Evolutionary conservation across 2,113 vertebrate species (phyloP).

Genomic region (Phalacrocorax aristotelis): DNA sequence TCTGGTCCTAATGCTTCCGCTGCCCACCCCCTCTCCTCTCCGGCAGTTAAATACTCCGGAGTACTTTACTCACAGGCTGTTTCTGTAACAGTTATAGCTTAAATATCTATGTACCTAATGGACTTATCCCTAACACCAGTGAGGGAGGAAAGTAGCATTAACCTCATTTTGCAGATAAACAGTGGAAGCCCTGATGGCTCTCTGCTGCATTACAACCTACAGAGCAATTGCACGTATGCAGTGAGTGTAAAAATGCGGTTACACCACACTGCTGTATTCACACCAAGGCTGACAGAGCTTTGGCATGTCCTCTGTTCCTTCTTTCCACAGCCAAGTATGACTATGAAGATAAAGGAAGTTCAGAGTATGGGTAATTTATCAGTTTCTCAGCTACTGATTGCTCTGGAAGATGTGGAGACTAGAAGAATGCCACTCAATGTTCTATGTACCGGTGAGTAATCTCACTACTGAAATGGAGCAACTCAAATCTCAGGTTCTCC

Average conservation of each 20-base stretch:
- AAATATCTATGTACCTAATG: conserved; percentile 54
- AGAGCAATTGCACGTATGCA: neutral
- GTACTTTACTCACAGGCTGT: conserved; percentile 20
- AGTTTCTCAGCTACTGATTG: neutral
- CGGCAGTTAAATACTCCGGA: conserved; percentile 11
- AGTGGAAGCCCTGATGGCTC: neutral
- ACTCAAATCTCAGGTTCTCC: neutral
- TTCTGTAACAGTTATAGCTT: conserved; percentile 47
- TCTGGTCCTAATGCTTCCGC: conserved; percentile 51
- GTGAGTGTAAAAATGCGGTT: neutral
- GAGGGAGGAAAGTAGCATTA: conserved; percentile 32
- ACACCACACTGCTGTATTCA: neutral
- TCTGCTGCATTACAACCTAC: neutral
- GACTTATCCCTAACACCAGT: conserved; percentile 51
- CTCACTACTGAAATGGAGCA: neutral
- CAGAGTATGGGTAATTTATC: neutral
- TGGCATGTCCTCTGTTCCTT: neutral
- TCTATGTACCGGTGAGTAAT: neutral
- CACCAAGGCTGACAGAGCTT: neutral
- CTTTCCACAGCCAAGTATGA: accelerated
- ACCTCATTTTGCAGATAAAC: conserved; percentile 60
- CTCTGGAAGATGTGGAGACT: neutral
- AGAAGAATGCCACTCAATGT: neutral
- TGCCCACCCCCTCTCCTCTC: neutral
- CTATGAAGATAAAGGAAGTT: neutral